Percentiles rank a stretch among this genome's conserved stretches.
Evolutionary conservation across 2,797 vertebrate species (phyloP).

Genomic region (Fringilla coelebs): DNA sequence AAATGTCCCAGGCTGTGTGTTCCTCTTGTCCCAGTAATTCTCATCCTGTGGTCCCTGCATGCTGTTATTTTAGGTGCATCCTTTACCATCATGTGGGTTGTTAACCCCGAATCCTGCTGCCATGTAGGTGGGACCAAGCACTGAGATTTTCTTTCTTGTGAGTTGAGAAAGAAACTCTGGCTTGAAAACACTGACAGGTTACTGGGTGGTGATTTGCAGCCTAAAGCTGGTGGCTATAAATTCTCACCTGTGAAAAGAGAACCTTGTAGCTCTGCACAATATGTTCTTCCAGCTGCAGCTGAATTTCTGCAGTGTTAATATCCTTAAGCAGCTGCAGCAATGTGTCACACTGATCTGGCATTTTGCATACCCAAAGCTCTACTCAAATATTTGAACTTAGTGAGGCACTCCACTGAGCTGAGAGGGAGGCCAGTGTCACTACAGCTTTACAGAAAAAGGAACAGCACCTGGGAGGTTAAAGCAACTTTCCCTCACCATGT

Average conservation of each 20-base stretch:
- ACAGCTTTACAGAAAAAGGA: not conserved
- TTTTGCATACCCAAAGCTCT: not conserved
- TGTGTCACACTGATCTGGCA: not conserved
- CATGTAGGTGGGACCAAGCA: not conserved
- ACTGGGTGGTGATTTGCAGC: not conserved
- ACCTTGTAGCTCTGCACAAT: not conserved
- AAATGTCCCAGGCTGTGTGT: not conserved
- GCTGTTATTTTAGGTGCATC: slow-evolving; percentile 2
- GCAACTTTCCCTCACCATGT: not conserved
- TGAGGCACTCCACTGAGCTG: not conserved
- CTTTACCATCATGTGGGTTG: not conserved
- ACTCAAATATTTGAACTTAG: not conserved
- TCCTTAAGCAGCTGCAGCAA: not conserved
- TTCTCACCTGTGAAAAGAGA: not conserved
- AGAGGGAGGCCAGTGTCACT: not conserved
- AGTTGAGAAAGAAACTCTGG: not conserved
- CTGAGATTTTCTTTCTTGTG: not conserved
- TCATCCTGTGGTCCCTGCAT: not conserved
- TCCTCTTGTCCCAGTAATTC: not conserved
- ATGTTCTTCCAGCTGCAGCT: not conserved
- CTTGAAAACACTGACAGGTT: not conserved
- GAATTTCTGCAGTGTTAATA: not conserved
- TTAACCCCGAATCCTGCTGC: not conserved
- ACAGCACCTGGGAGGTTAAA: slow-evolving; percentile 14
- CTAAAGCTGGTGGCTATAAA: not conserved